phyloP scores from a whole-genome alignment of 2,797 vertebrate species.

The Betta splendens region DNA sequence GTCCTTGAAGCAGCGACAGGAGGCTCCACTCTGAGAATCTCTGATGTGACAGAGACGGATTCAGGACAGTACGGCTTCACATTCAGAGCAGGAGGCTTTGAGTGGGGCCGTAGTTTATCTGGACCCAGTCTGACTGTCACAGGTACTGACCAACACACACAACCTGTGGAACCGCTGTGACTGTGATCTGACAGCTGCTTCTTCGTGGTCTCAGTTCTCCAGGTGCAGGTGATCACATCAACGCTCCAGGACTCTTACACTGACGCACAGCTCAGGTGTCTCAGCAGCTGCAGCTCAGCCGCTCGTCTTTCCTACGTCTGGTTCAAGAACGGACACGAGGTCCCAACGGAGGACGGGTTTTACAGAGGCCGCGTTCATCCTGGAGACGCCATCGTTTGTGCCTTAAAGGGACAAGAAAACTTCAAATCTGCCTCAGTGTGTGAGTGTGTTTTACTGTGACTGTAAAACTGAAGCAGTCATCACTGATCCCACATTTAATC shows the following conservation, averaged over 20 bases:
- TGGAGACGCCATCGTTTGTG: slow-evolving; percentile 1
- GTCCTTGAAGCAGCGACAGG: fast-evolving
- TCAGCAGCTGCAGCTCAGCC: slow-evolving; percentile 8
- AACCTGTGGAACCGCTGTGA: too few relatives aligned
- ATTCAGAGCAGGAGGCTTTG: neutral
- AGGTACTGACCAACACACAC: slow-evolving; percentile 19
- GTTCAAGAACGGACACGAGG: neutral
- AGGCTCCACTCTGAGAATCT: slow-evolving; percentile 22
- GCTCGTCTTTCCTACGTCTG: neutral
- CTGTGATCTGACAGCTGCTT: too few relatives aligned
- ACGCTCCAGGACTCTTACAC: neutral
- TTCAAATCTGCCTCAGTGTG: slow-evolving; percentile 2
- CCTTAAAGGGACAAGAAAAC: neutral
- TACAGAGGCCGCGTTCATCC: fast-evolving
- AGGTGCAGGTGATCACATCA: slow-evolving; percentile 7
- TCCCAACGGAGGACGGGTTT: fast-evolving
- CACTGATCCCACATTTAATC: too few relatives aligned
- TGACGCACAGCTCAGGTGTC: slow-evolving; percentile 5
- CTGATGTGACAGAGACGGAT: slow-evolving; percentile 29
- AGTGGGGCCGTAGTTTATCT: neutral
- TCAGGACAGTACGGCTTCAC: slow-evolving; percentile 22
- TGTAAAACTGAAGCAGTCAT: too few relatives aligned
- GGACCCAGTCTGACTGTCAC: slow-evolving; percentile 40
- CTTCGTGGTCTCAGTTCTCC: neutral
- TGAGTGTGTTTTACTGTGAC: too few relatives aligned